Evolutionary conservation across 2,113 vertebrate genomes (phyloP).

Genomic region (Equus quagga): DNA sequence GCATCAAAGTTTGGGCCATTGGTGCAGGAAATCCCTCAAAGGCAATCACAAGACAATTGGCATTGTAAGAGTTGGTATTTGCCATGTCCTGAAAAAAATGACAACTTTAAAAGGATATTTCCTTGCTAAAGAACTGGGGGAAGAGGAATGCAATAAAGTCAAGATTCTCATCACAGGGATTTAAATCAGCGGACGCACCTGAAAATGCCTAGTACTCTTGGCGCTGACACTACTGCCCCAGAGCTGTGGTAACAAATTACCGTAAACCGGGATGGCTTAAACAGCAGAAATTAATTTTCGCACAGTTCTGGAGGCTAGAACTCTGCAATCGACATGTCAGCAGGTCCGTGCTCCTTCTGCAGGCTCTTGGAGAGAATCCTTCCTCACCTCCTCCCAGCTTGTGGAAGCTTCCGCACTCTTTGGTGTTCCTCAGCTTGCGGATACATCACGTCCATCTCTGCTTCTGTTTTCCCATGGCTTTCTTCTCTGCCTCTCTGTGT

Average conservation of each 20-base stretch:
- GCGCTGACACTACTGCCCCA: neutral
- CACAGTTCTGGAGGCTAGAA: neutral
- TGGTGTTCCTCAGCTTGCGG: neutral
- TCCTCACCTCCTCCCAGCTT: neutral
- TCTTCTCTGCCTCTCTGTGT: neutral
- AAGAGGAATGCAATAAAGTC: neutral
- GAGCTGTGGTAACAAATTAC: neutral
- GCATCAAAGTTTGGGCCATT: neutral
- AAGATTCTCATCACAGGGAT: neutral
- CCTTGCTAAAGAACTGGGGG: neutral
- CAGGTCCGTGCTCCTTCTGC: fast-evolving
- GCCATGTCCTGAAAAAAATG: neutral
- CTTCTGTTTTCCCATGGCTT: fast-evolving
- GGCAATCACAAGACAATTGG: neutral
- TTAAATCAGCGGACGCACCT: no score
- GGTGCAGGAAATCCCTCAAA: neutral
- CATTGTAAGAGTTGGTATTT: neutral
- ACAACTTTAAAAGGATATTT: neutral
- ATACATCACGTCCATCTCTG: fast-evolving
- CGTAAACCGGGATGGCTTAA: neutral
- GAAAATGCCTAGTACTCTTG: fast-evolving
- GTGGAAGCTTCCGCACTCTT: fast-evolving
- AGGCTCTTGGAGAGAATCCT: neutral
- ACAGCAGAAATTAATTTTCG: neutral
- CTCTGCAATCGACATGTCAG: neutral